Percentiles rank a stretch among this genome's conserved stretches.
These are phyloP conservation scores for Pangasius larnaudii DNA, from an alignment of 2,797 vertebrate genomes.

Conservation along the genomic window DNA sequence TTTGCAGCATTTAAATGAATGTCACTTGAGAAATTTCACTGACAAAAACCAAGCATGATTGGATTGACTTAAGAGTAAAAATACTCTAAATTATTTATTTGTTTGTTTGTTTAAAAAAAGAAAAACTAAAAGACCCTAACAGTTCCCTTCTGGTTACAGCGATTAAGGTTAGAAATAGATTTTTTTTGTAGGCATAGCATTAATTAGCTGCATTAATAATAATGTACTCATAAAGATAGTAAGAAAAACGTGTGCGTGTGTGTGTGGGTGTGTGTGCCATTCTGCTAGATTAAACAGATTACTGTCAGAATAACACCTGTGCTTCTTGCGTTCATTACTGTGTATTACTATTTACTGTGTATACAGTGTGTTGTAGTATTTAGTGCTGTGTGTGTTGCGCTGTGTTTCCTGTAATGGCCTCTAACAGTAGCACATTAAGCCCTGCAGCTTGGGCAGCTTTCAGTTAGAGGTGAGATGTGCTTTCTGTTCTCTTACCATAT, in stretches of 20 bases:
- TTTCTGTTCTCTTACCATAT: constrained; percentile 35
- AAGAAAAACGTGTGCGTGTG: not conserved
- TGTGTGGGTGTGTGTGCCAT: constrained; percentile 5
- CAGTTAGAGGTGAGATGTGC: constrained; percentile 46
- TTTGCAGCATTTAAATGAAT: not conserved
- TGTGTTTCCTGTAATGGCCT: constrained; percentile 35
- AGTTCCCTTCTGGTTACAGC: not conserved
- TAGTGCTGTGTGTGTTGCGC: constrained; percentile 20
- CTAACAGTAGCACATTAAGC: constrained; percentile 40
- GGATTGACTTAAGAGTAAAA: not conserved
- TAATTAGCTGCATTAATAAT: not conserved
- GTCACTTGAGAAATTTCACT: not conserved
- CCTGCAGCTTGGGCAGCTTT: constrained; percentile 42
- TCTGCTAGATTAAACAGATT: constrained; percentile 41
- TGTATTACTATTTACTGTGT: not conserved
- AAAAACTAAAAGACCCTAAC: not conserved
- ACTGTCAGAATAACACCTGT: constrained; percentile 41
- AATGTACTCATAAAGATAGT: not conserved
- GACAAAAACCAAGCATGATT: not conserved
- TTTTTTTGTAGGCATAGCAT: not conserved
- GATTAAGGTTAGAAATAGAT: not conserved
- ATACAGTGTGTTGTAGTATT: constrained; percentile 13
- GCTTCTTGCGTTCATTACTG: constrained; percentile 42
- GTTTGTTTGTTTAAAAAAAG: no score
- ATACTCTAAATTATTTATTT: no score